These are phyloP conservation scores for Megalops cyprinoides DNA, from an alignment of 2,797 vertebrate genomes.

Conservation along the genomic window DNA sequence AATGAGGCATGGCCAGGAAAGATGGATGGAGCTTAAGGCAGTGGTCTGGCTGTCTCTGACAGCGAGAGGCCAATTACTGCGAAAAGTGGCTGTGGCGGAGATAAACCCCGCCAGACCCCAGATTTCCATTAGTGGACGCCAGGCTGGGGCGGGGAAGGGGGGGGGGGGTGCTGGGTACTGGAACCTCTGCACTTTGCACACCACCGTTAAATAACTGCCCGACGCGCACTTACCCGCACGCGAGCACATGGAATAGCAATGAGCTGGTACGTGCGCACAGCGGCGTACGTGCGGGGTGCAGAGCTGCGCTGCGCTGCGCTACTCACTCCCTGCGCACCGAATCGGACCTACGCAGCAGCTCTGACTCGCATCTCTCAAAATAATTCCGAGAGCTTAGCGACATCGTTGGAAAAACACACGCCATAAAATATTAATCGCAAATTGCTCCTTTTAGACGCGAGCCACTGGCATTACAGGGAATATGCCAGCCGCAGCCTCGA, in stretches of 20 bases:
- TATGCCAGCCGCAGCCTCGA: background rate
- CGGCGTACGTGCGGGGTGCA: background rate
- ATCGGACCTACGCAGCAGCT: background rate
- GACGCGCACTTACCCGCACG: background rate
- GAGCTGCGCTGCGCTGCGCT: background rate
- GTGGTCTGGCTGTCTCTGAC: slow-evolving; percentile 46
- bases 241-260: slow-evolving; percentile 26
- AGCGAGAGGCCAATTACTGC: slow-evolving; percentile 72
- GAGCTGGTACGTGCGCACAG: slow-evolving; percentile 18
- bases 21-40: background rate
- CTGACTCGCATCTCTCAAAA: background rate
- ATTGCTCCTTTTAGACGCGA: background rate
- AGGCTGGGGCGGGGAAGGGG: background rate
- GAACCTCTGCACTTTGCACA: background rate
- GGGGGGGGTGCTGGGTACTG: background rate
- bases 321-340: background rate
- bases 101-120: background rate
- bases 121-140: slow-evolving; percentile 12
- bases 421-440: slow-evolving; percentile 8
- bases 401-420: background rate
- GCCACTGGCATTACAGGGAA: background rate
- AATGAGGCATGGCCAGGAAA: background rate
- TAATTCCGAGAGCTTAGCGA: background rate
- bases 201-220: slow-evolving; percentile 19
- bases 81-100: slow-evolving; percentile 55